These are phyloP conservation scores for Euzophera pinguis DNA, from an alignment of 2,888 invertebrate genomes.

Conservation along the genomic window DNA sequence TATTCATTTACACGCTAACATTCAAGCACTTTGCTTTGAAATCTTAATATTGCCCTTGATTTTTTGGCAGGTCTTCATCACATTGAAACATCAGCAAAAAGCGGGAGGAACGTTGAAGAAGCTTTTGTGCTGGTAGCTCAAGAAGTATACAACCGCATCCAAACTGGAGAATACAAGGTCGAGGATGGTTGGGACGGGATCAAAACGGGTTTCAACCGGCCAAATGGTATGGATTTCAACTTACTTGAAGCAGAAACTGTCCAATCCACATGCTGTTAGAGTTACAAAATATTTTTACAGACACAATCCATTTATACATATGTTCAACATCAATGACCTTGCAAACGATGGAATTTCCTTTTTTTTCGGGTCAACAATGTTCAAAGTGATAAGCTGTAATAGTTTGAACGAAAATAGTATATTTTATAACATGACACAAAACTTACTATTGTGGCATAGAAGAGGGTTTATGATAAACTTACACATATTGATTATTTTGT, in stretches of 20 bases:
- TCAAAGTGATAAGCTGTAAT: neutral
- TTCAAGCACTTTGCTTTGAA: too few relatives aligned
- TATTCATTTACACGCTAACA: too few relatives aligned
- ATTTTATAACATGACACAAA: neutral
- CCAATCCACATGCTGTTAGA: constrained; percentile 91
- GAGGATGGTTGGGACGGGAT: constrained; percentile 99
- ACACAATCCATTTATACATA: neutral
- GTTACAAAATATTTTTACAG: constrained; percentile 18
- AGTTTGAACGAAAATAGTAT: neutral
- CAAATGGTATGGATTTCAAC: constrained; percentile 90
- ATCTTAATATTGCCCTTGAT: too few relatives aligned
- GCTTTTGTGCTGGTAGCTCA: constrained; percentile 94
- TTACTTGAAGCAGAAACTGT: constrained; percentile 94
- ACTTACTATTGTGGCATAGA: neutral
- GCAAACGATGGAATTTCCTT: too few relatives aligned
- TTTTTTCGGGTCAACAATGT: too few relatives aligned
- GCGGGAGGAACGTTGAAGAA: constrained; percentile 95
- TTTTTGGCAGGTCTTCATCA: constrained; percentile 84
- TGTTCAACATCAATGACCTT: neutral
- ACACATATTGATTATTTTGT: too few relatives aligned
- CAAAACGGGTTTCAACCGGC: constrained; percentile 93
- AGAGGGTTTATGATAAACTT: too few relatives aligned
- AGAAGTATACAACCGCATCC: constrained; percentile 93
- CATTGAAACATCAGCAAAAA: constrained; percentile 97
- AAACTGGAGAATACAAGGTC: constrained; percentile 94